Evolutionary conservation across 2,888 invertebrate genomes (phyloP).

Genomic region (Leucoptera coffeella): DNA sequence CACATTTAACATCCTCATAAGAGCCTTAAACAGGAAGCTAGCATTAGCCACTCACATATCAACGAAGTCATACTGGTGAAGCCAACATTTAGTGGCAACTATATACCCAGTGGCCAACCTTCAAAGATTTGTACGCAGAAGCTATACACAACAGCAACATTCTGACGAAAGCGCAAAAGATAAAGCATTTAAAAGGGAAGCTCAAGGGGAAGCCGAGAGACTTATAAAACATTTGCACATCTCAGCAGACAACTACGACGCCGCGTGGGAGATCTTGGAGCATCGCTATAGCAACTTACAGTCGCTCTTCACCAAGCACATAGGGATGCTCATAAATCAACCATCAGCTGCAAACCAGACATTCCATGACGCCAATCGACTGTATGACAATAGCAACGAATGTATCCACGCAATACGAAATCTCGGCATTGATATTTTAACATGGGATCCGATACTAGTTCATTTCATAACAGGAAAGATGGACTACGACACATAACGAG

Average conservation of each 20-base stretch:
- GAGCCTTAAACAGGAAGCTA: constrained; percentile 1
- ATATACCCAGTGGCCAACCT: constrained; percentile 6
- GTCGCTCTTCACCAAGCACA: constrained; percentile 7
- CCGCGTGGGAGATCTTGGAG: constrained; percentile 7
- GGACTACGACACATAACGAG: constrained; percentile 6
- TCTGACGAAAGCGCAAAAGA: constrained; percentile 6
- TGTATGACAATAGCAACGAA: constrained; percentile 3
- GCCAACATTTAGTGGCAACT: constrained; percentile 4
- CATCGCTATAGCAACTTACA: constrained; percentile 7
- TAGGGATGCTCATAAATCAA: constrained; percentile 7
- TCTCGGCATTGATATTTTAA: constrained; percentile 6
- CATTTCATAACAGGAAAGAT: constrained; percentile 8
- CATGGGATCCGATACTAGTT: constrained; percentile 8
- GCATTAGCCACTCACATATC: not conserved
- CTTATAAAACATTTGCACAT: constrained; percentile 8
- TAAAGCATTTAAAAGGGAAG: constrained; percentile 7
- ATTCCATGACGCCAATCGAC: not conserved
- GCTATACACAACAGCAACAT: constrained; percentile 5
- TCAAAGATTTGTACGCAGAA: constrained; percentile 4
- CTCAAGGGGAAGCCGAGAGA: constrained; percentile 7
- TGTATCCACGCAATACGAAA: constrained; percentile 3
- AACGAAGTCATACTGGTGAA: constrained; percentile 3
- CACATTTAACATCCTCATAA: not conserved
- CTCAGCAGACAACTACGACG: constrained; percentile 7
- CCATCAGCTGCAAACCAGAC: constrained; percentile 1